Conservation (phyloP, 2,113 vertebrate species). For the Heterotis niloticus region DNA sequence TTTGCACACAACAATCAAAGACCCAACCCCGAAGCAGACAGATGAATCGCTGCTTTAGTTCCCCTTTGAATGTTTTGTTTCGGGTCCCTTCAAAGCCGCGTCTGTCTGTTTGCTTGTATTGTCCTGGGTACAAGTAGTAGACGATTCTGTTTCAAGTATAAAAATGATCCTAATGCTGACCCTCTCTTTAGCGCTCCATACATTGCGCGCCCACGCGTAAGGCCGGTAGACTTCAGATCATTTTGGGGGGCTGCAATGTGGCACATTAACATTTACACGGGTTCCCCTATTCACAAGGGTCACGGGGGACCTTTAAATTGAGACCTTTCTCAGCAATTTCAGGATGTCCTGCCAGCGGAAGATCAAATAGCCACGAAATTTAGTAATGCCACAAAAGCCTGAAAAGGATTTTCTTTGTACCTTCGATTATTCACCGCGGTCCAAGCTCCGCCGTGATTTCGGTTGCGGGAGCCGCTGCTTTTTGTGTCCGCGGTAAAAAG, state of each 20-base stretch:
- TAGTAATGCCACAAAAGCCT: slow-evolving; percentile 11
- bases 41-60: too few relatives aligned
- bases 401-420: slow-evolving; percentile 20
- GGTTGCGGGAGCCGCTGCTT: background rate
- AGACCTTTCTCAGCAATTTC: slow-evolving; percentile 24
- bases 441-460: slow-evolving; percentile 2
- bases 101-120: too few relatives aligned
- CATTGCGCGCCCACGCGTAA: too few relatives aligned
- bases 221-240: too few relatives aligned
- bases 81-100: too few relatives aligned
- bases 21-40: too few relatives aligned
- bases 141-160: too few relatives aligned
- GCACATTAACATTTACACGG: background rate
- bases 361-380: slow-evolving; percentile 1
- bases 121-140: too few relatives aligned
- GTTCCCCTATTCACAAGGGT: background rate
- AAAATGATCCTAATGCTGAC: too few relatives aligned
- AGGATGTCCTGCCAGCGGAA: background rate
- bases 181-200: too few relatives aligned
- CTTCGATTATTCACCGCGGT: background rate
- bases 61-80: too few relatives aligned
- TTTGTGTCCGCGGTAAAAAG: slow-evolving; percentile 9
- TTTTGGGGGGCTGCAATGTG: background rate
- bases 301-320: background rate
- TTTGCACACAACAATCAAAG: too few relatives aligned